phyloP scores from a whole-genome alignment of 2,888 invertebrate genomes.

The Drosophila seclusa region DNA sequence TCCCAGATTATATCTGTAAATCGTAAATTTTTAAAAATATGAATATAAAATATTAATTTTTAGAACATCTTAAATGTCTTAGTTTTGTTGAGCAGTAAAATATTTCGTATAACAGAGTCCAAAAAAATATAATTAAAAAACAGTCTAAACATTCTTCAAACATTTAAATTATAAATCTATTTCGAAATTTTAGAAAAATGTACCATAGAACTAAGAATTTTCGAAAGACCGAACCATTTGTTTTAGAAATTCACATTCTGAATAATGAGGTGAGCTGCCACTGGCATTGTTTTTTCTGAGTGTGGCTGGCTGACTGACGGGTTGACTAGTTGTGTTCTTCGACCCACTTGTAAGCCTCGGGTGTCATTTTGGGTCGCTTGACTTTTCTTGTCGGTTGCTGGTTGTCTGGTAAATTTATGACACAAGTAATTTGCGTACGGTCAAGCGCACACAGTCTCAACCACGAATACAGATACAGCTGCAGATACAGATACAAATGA shows the following conservation, averaged over 20 bases:
- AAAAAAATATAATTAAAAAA: background rate
- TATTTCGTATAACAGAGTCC: no score
- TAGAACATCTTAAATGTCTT: background rate
- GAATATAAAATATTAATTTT: background rate
- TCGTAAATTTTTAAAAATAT: background rate
- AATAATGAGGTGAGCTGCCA: background rate
- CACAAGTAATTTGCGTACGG: slow-evolving; percentile 79
- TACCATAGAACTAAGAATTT: background rate
- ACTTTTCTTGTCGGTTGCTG: slow-evolving; percentile 65
- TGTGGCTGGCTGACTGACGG: slow-evolving; percentile 2
- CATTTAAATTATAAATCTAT: background rate
- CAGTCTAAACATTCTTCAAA: background rate
- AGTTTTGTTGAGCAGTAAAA: background rate
- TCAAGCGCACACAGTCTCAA: slow-evolving; percentile 59
- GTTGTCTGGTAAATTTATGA: slow-evolving; percentile 67
- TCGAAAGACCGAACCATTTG: background rate
- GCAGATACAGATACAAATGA: slow-evolving; percentile 42
- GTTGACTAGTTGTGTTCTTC: slow-evolving; percentile 43
- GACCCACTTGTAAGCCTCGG: slow-evolving; percentile 73
- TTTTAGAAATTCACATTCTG: background rate
- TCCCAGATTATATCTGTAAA: background rate
- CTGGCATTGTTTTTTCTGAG: slow-evolving; percentile 3
- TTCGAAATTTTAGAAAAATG: background rate
- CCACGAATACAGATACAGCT: slow-evolving; percentile 27
- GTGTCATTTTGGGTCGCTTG: slow-evolving; percentile 59